Percentiles rank a stretch among this genome's conserved stretches.
Evolutionary conservation across 2,797 vertebrate species (phyloP).

Genomic region (Syngnathus rostellatus): DNA sequence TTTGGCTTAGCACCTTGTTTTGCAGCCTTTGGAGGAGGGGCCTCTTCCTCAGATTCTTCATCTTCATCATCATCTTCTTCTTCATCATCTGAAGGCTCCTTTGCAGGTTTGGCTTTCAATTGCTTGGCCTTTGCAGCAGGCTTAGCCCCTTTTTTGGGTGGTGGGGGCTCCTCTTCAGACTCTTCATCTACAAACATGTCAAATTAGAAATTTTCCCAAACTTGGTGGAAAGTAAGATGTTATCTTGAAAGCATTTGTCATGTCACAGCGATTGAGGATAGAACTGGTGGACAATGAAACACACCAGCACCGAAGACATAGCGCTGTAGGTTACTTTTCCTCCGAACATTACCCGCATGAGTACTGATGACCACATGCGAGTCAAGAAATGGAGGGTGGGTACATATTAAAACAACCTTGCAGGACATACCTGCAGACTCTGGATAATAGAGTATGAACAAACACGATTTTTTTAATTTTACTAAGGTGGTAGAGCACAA

Average conservation of each 20-base stretch:
- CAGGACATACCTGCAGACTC: conserved; percentile 50
- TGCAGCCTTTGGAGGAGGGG: conserved; percentile 45
- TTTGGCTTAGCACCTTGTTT: conserved; percentile 35
- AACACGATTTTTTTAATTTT: no score
- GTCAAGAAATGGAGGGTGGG: conserved; percentile 64
- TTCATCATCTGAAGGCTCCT: conserved; percentile 26
- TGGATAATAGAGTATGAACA: no score
- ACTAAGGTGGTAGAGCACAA: no score
- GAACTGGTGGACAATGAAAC: conserved; percentile 57
- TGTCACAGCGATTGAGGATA: conserved; percentile 66
- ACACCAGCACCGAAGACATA: conserved; percentile 70
- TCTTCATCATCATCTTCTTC: conserved; percentile 27
- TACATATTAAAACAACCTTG: neutral
- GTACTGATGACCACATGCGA: conserved; percentile 51
- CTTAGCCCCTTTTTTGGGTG: conserved; percentile 52
- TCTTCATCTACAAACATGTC: conserved; percentile 40
- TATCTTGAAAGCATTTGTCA: neutral
- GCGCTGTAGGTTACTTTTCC: conserved; percentile 59
- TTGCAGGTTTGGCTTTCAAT: conserved; percentile 12
- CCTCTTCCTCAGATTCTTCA: conserved; percentile 51
- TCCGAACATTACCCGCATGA: conserved; percentile 60
- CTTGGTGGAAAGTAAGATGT: neutral
- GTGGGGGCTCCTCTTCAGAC: conserved; percentile 61
- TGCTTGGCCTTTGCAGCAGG: conserved; percentile 22
- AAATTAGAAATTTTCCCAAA: neutral